Evolutionary conservation across 1,140 invertebrate genomes (phyloP), one percentile per base, ranked within the genome.

Genomic region (Whitmania pigra): DNA sequence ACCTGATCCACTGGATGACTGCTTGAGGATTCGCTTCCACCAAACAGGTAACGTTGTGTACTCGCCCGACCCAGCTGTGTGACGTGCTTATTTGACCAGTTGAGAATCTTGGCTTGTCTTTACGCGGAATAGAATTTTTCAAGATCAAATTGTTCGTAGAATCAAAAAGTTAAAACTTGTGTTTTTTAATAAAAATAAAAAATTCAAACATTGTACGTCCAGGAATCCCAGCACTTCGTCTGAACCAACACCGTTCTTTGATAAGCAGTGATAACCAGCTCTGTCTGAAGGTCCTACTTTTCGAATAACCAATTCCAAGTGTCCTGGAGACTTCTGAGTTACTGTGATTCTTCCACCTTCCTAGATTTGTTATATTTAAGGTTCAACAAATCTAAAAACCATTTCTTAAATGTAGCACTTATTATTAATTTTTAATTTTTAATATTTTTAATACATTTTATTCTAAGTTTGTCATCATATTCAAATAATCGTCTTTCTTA

Each of bases 1-100:
- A 66, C 17, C 43, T 31, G 77, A 84, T 86, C 92, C 92, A 94
- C 73, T 86, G 86, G 74, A 93, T 91, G 2, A 92, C 93, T 0
- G 93, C 92, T 80, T 94, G 94, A 0, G 93, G 93, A 78, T 94
- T 91, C 75, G 89, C 88, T 80, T 90, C 88, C 18, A 90, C 91
- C 20, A 90, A 83, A 78, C 92, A 95, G 43, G 88, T 90, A 0
- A 95, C 84, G 78, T 94, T 94, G 0, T 89, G 89, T 4, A 88
- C 87, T 74, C 86, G 85, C 53, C 86, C 82, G 36, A 89, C 86
- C 92, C 92, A 94, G 11, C 88, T 89, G 86, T 88, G 29, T 13
- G 22, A 22, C 57, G 29, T 25, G 57, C 57, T 22, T 22, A 25
- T 63, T 63, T 31, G 22, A 13, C 29, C 29, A 6, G 15, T 63